phyloP scores from a whole-genome alignment of 1,140 invertebrate species.

The Calosoma granatense region DNA sequence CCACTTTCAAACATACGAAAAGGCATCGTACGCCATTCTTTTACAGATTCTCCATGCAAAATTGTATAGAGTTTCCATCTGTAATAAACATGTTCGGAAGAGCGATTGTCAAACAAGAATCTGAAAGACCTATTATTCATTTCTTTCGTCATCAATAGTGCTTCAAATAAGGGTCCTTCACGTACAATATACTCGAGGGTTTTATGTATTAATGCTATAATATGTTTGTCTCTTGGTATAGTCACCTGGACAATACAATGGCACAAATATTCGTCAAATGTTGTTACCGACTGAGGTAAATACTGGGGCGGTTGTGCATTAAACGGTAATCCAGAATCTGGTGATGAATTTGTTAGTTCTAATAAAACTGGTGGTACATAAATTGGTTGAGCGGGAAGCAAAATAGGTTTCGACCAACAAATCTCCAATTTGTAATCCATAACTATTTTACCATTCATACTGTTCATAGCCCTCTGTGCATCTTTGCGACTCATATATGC shows the following conservation, averaged over 20 bases:
- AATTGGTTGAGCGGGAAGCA: constrained; percentile 86
- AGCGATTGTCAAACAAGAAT: constrained; percentile 97
- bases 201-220: constrained; percentile 85
- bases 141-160: constrained; percentile 97
- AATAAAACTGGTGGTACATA: constrained; percentile 88
- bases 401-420: constrained; percentile 95
- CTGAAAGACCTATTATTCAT: constrained; percentile 87
- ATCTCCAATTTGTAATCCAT: constrained; percentile 93
- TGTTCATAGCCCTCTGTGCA: constrained; percentile 69
- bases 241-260: constrained; percentile 93
- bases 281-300: constrained; percentile 33
- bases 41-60: constrained; percentile 86
- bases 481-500: constrained; percentile 85
- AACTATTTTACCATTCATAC: constrained; percentile 74
- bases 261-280: constrained; percentile 67
- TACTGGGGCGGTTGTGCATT: constrained; percentile 73
- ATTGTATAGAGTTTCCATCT: constrained; percentile 96
- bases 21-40: constrained; percentile 83
- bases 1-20: constrained; percentile 95
- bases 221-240: constrained; percentile 48
- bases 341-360: constrained; percentile 70
- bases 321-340: constrained; percentile 84
- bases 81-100: constrained; percentile 94
- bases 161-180: constrained; percentile 98
- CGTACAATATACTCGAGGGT: constrained; percentile 98